A percentile compares a stretch with the other conserved stretches of the same genome.
phyloP scores from a whole-genome alignment of 2,797 vertebrate species.

The Caiman crocodilus region DNA sequence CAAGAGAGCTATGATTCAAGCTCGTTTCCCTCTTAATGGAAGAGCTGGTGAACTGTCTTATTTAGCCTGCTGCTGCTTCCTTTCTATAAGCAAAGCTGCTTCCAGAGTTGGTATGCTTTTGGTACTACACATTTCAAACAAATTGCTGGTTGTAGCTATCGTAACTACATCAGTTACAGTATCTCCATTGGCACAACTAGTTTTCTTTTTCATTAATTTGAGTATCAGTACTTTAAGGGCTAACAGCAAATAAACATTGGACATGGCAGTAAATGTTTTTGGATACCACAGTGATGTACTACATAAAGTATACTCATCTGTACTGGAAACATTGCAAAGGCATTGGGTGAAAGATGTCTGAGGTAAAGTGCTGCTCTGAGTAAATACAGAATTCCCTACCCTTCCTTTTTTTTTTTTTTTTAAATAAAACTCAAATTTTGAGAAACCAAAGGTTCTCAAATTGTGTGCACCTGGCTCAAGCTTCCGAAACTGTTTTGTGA shows the following conservation, averaged over 20 bases:
- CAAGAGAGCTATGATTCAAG: not conserved
- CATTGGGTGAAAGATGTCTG: conserved; percentile 3
- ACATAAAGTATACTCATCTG: not conserved
- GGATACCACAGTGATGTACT: not conserved
- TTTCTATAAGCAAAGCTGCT: rapidly evolving
- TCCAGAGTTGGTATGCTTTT: not conserved
- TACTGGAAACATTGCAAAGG: conserved; percentile 12
- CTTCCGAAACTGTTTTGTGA: not conserved
- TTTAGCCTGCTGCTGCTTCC: rapidly evolving
- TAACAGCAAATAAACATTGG: not conserved
- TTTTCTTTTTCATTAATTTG: not conserved
- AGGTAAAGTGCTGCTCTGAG: not conserved
- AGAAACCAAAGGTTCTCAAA: not conserved
- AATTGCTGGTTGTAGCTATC: not conserved
- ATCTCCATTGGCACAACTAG: not conserved
- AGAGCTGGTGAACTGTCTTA: not conserved
- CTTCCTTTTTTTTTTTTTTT: conserved; percentile 22
- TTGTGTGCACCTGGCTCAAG: not conserved
- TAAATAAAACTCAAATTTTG: not conserved
- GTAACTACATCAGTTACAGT: not conserved
- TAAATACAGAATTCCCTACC: not conserved
- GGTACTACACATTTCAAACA: not conserved
- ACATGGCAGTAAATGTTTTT: not conserved
- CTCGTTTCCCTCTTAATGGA: not conserved
- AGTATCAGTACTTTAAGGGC: not conserved